Conservation (phyloP, 2,888 invertebrate species). For the Molanna angustata region DNA sequence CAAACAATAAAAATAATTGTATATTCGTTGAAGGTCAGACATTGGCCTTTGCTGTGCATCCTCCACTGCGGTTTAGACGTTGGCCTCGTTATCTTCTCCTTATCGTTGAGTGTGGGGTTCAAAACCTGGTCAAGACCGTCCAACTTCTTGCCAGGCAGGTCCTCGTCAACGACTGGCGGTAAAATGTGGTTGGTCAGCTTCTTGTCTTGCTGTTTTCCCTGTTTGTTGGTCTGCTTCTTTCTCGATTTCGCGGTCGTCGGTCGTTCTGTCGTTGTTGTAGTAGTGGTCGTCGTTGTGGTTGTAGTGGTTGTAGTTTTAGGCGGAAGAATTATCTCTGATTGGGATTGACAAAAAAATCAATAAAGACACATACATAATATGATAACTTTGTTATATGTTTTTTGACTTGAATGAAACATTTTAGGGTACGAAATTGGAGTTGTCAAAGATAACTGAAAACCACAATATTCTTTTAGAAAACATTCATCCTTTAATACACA, state of each 20-base stretch:
- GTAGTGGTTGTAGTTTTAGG: conserved; percentile 47
- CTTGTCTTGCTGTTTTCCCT: conserved; percentile 36
- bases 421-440: no score
- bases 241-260: conserved; percentile 44
- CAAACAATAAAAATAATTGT: background rate
- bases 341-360: background rate
- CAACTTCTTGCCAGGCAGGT: conserved; percentile 8
- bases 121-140: conserved; percentile 12
- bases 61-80: conserved; percentile 26
- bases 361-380: background rate
- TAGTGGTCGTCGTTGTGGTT: conserved; percentile 47
- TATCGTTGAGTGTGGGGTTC: background rate
- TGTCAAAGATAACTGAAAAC: no score
- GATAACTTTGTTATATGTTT: background rate
- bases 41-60: conserved; percentile 15
- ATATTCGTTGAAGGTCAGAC: background rate
- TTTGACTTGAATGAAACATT: no score
- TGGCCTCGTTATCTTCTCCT: conserved; percentile 15
- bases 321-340: conserved; percentile 27
- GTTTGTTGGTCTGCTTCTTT: conserved; percentile 46
- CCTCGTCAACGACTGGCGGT: conserved; percentile 20
- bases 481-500: no score
- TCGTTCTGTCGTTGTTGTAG: conserved; percentile 41
- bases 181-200: conserved; percentile 28
- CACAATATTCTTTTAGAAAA: no score